These are phyloP conservation scores for Melanotus villosus DNA, from an alignment of 2,888 invertebrate species.

Conservation along the genomic window DNA sequence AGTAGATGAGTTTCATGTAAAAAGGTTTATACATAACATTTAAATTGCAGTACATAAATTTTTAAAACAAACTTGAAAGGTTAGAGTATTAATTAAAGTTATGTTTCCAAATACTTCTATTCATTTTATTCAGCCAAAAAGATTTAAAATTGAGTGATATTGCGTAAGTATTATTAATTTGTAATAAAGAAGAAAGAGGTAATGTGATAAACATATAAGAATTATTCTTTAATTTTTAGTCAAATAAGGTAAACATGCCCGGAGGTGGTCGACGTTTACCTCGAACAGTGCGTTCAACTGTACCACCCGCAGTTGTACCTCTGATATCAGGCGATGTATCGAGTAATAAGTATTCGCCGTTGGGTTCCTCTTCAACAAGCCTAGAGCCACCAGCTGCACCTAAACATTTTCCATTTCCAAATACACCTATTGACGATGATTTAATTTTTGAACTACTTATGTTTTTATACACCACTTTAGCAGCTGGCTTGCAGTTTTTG, in stretches of 20 bases:
- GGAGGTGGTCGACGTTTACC: constrained; percentile 57
- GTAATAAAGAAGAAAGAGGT: too few relatives aligned
- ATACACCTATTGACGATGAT: constrained; percentile 84
- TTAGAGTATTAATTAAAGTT: too few relatives aligned
- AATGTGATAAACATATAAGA: too few relatives aligned
- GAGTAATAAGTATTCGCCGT: constrained; percentile 58
- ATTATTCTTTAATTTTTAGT: too few relatives aligned
- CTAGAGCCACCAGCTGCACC: constrained; percentile 73
- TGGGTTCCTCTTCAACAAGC: constrained; percentile 58
- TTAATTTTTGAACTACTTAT: constrained; percentile 89
- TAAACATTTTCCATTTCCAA: constrained; percentile 87
- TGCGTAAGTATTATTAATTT: too few relatives aligned
- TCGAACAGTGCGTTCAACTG: constrained; percentile 55
- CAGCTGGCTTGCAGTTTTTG: constrained; percentile 90
- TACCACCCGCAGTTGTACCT: constrained; percentile 56
- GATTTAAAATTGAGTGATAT: too few relatives aligned
- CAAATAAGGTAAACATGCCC: too few relatives aligned
- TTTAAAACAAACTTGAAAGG: too few relatives aligned
- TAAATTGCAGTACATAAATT: not conserved
- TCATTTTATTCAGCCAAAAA: too few relatives aligned
- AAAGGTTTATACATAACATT: too few relatives aligned
- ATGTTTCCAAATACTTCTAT: too few relatives aligned
- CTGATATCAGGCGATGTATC: constrained; percentile 58
- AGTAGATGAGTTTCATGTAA: too few relatives aligned
- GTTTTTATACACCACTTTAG: constrained; percentile 83